Percentiles rank a stretch among this genome's conserved stretches.
phyloP scores from a whole-genome alignment of 2,888 invertebrate genomes.

The Plutella xylostella region DNA sequence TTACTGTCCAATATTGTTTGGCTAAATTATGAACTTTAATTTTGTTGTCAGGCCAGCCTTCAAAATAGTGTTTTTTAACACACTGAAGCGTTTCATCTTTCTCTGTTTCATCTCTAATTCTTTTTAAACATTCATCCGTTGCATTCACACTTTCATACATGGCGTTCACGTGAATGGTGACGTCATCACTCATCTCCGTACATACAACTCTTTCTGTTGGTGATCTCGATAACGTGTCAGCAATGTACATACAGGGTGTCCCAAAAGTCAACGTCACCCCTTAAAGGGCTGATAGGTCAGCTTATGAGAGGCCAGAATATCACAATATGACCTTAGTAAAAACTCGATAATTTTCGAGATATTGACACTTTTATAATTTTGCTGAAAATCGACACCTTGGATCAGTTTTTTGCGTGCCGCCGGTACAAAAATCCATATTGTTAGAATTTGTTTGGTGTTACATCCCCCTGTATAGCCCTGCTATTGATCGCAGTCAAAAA shows the following conservation, averaged over 20 bases:
- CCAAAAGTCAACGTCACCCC: no score
- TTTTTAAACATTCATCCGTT: not conserved
- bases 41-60: not conserved
- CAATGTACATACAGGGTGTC: conserved; percentile 22
- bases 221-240: conserved; percentile 26
- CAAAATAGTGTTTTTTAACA: not conserved
- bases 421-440: no score
- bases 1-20: not conserved
- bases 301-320: no score
- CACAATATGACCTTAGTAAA: no score
- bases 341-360: no score
- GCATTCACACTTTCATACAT: not conserved
- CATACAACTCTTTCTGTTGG: conserved; percentile 10
- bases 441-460: no score
- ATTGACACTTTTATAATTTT: no score
- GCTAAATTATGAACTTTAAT: not conserved
- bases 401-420: no score
- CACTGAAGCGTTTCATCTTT: not conserved
- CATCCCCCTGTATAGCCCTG: no score
- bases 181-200: conserved; percentile 10
- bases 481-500: no score
- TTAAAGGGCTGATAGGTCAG: no score
- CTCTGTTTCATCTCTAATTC: not conserved
- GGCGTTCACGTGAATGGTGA: conserved; percentile 6
- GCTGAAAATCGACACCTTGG: no score